Percentiles rank a stretch among this genome's conserved stretches.
phyloP scores from a whole-genome alignment of 2,888 invertebrate genomes.

The Acanthosepion pharaonis region DNA sequence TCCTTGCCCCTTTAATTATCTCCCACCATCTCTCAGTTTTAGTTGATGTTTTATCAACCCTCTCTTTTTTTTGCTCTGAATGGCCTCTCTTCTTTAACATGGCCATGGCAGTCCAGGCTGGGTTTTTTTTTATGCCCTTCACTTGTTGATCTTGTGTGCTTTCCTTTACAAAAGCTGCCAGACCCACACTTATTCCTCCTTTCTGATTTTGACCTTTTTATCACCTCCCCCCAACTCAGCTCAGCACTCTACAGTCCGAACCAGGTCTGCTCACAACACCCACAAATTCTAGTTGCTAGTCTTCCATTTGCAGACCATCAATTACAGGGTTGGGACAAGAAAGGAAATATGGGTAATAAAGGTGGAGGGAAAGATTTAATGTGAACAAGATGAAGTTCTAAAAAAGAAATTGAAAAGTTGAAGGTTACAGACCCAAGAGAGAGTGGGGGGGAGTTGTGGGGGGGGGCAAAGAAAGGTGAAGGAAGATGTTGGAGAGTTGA shows the following conservation, averaged over 20 bases:
- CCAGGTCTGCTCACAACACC: neutral
- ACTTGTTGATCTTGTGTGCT: neutral
- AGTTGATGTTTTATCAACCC: too few relatives aligned
- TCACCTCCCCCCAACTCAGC: too few relatives aligned
- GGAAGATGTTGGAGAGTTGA: neutral
- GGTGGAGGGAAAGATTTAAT: too few relatives aligned
- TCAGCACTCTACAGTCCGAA: neutral
- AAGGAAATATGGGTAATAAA: neutral
- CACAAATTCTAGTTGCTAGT: neutral
- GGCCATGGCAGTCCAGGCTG: neutral
- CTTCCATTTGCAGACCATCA: neutral
- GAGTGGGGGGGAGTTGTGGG: too few relatives aligned
- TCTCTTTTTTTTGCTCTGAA: neutral
- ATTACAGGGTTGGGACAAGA: slow-evolving; percentile 1
- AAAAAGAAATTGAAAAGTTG: neutral
- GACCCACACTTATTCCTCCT: too few relatives aligned
- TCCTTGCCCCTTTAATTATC: neutral
- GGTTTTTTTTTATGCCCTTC: neutral
- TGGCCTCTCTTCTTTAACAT: neutral
- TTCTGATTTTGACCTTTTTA: too few relatives aligned
- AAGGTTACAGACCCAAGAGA: neutral
- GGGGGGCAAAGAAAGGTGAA: neutral
- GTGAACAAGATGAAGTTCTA: neutral
- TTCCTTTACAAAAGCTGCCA: neutral
- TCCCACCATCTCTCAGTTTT: neutral